Conservation (phyloP, 2,888 invertebrate genomes). For the Pocota personata region DNA sequence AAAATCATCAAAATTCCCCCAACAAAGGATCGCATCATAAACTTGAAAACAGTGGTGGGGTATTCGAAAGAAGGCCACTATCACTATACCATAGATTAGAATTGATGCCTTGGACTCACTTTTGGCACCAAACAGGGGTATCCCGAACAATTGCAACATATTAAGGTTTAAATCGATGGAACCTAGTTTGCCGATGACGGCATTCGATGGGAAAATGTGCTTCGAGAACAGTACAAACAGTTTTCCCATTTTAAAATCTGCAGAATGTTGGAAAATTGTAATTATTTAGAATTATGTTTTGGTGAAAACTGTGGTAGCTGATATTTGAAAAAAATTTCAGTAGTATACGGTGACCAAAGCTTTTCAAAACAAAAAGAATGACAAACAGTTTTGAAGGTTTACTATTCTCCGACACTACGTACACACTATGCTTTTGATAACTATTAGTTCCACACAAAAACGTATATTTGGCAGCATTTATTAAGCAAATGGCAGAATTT, state of each 20-base stretch:
- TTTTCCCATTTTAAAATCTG: background rate
- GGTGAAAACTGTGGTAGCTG: too few species aligned
- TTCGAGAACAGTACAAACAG: background rate
- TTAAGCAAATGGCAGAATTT: too few species aligned
- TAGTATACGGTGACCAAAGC: too few species aligned
- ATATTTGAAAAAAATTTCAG: too few species aligned
- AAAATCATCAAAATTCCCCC: slow-evolving; percentile 69
- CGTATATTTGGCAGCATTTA: too few species aligned
- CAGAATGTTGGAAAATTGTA: too few species aligned
- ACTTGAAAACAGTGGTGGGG: slow-evolving; percentile 73
- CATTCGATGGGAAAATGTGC: slow-evolving; percentile 74
- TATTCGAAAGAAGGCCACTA: slow-evolving; percentile 44
- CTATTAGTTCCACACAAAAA: too few species aligned
- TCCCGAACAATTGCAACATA: slow-evolving; percentile 76
- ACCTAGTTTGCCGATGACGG: slow-evolving; percentile 75
- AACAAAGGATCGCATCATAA: slow-evolving; percentile 67
- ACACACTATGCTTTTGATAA: too few species aligned
- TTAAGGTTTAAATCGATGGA: slow-evolving; percentile 77
- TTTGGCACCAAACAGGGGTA: slow-evolving; percentile 76
- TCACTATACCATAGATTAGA: slow-evolving; percentile 60
- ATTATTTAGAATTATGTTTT: too few species aligned
- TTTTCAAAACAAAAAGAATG: too few species aligned
- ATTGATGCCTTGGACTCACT: slow-evolving; percentile 67
- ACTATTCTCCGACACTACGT: too few species aligned
- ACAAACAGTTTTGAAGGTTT: too few species aligned